A percentile compares a stretch with the other conserved stretches of the same genome.
Evolutionary conservation across 2,888 invertebrate species (phyloP).

Genomic region (Spisula solida): DNA sequence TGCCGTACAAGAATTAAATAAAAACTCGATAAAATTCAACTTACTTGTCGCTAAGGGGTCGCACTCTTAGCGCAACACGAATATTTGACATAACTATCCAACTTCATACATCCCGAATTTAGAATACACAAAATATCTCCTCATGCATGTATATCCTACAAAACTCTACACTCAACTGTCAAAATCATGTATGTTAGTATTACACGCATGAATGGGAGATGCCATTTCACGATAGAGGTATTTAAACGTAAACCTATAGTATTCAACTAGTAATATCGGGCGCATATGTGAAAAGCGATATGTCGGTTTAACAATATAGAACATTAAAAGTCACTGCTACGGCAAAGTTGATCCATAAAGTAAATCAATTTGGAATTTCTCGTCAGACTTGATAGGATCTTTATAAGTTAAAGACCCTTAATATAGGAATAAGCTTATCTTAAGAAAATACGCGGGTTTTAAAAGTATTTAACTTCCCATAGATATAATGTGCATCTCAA

Average conservation of each 20-base stretch:
- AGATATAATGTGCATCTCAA: not conserved
- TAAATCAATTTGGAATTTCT: constrained; percentile 6
- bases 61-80: constrained; percentile 80
- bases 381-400: not conserved
- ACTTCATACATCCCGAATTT: constrained; percentile 74
- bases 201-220: constrained; percentile 48
- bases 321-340: constrained; percentile 10
- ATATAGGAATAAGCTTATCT: not conserved
- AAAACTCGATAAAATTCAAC: constrained; percentile 24
- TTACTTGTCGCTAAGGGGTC: constrained; percentile 77
- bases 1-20: not conserved
- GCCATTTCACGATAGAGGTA: constrained; percentile 51
- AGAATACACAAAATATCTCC: constrained; percentile 59
- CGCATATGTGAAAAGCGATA: constrained; percentile 18
- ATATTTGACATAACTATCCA: constrained; percentile 80
- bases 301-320: not conserved
- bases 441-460: constrained; percentile 16
- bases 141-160: constrained; percentile 52
- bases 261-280: not conserved
- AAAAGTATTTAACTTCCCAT: not conserved
- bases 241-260: constrained; percentile 38
- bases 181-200: constrained; percentile 34
- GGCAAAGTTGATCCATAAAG: constrained; percentile 5
- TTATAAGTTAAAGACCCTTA: not conserved
- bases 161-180: constrained; percentile 55